phyloP scores from a whole-genome alignment of 2,113 vertebrate species.

The Etia nguti region DNA sequence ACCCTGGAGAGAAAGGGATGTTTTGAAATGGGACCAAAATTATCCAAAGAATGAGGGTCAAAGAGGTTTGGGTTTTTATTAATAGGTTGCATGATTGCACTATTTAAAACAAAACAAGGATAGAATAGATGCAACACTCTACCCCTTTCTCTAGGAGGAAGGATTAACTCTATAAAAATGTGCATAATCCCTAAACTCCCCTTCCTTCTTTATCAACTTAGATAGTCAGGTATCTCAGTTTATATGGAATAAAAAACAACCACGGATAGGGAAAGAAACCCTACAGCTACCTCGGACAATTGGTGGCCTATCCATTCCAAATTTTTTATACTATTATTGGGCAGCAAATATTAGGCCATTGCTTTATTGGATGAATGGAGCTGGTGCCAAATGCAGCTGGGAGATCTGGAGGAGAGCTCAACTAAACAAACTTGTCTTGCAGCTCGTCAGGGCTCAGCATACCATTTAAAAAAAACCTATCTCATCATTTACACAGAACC shows the following conservation, averaged over 20 bases:
- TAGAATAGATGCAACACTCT: rapidly evolving
- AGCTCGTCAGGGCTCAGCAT: background rate
- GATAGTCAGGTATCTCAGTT: background rate
- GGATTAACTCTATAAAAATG: background rate
- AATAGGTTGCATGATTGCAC: background rate
- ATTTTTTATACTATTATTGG: background rate
- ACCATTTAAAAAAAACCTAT: too few species aligned
- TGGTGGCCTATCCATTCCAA: background rate
- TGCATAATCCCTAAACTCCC: background rate
- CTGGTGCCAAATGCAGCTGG: background rate
- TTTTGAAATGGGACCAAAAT: background rate
- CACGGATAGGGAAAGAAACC: background rate
- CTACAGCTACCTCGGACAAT: background rate
- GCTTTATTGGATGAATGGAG: background rate
- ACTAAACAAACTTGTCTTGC: background rate
- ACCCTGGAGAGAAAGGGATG: background rate
- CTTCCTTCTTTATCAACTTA: too few species aligned
- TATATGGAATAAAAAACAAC: background rate
- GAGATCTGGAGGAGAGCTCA: background rate
- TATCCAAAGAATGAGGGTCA: background rate
- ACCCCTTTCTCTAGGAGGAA: background rate
- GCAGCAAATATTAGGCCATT: background rate
- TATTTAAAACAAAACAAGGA: background rate
- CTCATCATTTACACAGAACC: too few species aligned
- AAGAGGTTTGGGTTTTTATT: background rate